Conservation (phyloP, 2,888 invertebrate species). For the Eubasilissa splendida region DNA sequence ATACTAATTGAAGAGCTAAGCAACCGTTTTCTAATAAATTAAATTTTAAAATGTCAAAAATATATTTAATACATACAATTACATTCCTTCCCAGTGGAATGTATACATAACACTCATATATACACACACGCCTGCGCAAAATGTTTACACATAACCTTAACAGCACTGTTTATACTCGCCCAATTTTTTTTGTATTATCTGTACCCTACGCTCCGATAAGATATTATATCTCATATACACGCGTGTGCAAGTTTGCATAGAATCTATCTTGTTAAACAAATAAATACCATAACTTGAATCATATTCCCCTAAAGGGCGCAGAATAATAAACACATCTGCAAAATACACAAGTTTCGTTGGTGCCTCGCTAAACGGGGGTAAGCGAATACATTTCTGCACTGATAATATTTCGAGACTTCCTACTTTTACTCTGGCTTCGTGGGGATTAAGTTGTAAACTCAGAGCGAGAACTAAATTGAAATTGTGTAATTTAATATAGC, state of each 20-base stretch:
- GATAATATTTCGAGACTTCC: constrained; percentile 30
- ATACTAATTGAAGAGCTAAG: too few species aligned
- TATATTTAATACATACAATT: too few species aligned
- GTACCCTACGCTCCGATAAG: too few species aligned
- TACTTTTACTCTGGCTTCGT: background rate
- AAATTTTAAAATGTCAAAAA: too few species aligned
- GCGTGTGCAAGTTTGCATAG: background rate
- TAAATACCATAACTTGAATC: constrained; percentile 16
- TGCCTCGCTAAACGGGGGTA: background rate
- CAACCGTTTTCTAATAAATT: too few species aligned
- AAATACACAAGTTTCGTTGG: constrained; percentile 26
- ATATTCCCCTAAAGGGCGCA: constrained; percentile 21
- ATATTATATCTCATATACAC: background rate
- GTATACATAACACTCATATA: too few species aligned
- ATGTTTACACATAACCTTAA: too few species aligned
- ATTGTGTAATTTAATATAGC: constrained; percentile 43
- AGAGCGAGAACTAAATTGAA: constrained; percentile 33
- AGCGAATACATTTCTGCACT: background rate
- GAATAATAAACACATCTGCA: constrained; percentile 35
- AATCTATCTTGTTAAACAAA: constrained; percentile 3
- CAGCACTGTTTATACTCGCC: too few species aligned
- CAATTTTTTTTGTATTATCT: too few species aligned
- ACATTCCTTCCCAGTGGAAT: too few species aligned
- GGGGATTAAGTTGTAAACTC: constrained; percentile 31
- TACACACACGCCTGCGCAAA: too few species aligned